Evolutionary conservation across 2,113 vertebrate species (phyloP).

Genomic region (Erinaceus europaeus): DNA sequence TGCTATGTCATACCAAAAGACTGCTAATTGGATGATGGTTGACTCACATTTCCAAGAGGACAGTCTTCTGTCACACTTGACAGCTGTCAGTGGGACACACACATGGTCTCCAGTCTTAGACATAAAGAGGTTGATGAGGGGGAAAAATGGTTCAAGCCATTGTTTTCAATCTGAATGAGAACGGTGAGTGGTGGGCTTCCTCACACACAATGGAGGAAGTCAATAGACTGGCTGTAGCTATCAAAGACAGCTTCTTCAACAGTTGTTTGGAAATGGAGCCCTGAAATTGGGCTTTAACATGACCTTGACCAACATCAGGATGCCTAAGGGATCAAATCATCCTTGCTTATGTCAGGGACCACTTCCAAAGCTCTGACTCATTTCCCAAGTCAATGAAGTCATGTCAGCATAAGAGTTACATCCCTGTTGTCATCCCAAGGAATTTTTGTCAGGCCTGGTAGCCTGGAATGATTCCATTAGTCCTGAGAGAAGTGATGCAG

Average conservation of each 20-base stretch:
- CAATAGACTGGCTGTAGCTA: neutral
- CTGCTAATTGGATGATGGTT: neutral
- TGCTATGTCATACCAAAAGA: neutral
- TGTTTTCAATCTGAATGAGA: slow-evolving; percentile 27
- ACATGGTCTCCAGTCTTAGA: neutral
- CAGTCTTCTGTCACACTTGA: neutral
- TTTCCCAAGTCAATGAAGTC: slow-evolving; percentile 38
- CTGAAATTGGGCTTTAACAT: neutral
- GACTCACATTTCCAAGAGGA: slow-evolving; percentile 14
- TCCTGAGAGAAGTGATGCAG: neutral
- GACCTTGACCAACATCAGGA: slow-evolving; percentile 27
- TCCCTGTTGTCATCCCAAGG: slow-evolving; percentile 10
- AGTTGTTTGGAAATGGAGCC: slow-evolving; percentile 19
- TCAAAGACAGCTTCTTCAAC: neutral
- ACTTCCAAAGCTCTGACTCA: slow-evolving; percentile 64
- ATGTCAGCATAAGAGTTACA: slow-evolving; percentile 50
- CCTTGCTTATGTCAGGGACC: slow-evolving; percentile 31
- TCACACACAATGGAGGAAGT: neutral
- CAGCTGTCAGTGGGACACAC: slow-evolving; percentile 26
- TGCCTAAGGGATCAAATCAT: slow-evolving; percentile 37
- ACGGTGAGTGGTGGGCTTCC: neutral
- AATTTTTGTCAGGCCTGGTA: slow-evolving; percentile 43
- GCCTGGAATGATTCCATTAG: slow-evolving; percentile 8
- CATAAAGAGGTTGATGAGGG: slow-evolving; percentile 4
- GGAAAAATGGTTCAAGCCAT: neutral